Percentiles rank a stretch among this genome's conserved stretches.
phyloP scores from a whole-genome alignment of 2,888 invertebrate species.

The Hirtodrosophila confusa region DNA sequence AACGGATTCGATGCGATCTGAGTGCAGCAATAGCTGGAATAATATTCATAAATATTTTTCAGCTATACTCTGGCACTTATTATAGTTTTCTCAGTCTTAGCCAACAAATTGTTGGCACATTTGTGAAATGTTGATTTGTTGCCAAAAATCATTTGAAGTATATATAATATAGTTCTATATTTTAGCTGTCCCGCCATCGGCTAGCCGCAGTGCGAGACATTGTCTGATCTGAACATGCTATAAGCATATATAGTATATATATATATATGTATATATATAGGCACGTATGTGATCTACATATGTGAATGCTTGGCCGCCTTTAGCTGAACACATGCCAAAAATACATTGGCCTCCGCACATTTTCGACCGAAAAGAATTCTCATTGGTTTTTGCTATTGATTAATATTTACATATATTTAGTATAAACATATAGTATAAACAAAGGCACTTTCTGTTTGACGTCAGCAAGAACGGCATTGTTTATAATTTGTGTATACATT shows the following conservation, averaged over 20 bases:
- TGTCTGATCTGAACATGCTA: constrained; percentile 22
- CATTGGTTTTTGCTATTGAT: constrained; percentile 49
- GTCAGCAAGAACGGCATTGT: constrained; percentile 48
- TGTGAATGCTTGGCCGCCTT: constrained; percentile 2
- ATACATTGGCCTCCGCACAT: constrained; percentile 57
- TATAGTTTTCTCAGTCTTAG: constrained; percentile 24
- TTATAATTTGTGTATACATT: constrained; percentile 23
- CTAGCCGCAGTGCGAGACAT: constrained; percentile 71
- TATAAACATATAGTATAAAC: not conserved
- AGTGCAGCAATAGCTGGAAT: not conserved
- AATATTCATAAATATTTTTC: constrained; percentile 1
- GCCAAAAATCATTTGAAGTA: constrained; percentile 42
- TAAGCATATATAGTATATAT: constrained; percentile 25
- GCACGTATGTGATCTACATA: too few species aligned
- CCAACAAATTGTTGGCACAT: constrained; percentile 20
- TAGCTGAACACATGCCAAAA: constrained; percentile 55
- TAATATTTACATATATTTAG: constrained; percentile 14
- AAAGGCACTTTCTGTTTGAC: constrained; percentile 45
- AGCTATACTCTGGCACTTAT: not conserved
- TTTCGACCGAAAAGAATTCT: constrained; percentile 53
- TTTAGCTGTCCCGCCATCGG: constrained; percentile 64
- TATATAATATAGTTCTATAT: constrained; percentile 37
- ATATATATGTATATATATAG: constrained; percentile 24
- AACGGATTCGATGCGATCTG: too few species aligned
- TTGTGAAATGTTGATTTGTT: constrained; percentile 42